Evolutionary conservation across 2,797 vertebrate genomes (phyloP), one percentile per base, ranked within the genome.

Genomic region (Manis pentadactyla): DNA sequence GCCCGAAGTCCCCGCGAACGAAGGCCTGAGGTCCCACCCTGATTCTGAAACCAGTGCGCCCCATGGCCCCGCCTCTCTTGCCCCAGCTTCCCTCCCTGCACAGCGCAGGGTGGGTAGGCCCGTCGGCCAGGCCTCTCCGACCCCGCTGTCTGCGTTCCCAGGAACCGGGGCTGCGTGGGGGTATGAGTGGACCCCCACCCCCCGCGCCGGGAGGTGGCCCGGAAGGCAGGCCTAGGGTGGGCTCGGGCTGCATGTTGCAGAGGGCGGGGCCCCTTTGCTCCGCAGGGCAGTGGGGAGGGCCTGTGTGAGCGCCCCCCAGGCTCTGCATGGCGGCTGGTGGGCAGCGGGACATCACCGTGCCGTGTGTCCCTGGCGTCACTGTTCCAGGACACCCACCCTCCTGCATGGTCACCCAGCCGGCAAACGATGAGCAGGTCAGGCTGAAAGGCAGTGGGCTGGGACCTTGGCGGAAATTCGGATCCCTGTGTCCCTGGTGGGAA

Each of bases 341-440:
- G 92, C 96, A 46, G 99, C 55, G 99, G 98, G 98, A 15, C 97
- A 15, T 19, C n/a, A 18, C 1, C 17, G 63, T 64, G 7, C 42
- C 69, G 42, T 39, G 21, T 42, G n/a, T 66, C n/a, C 18, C 14
- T 42, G 68, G 11, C 39, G 37, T 42, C 68, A 21, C 25, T 73
- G 13, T 98, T 98, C 99, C 99, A 99, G 88, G 98, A 99, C 61
- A 99, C 96, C 4, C 98, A 98, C 0, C 99, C 99, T 25, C 39
- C 0, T 99, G 98, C 98, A 34, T 99, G 99, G 97, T 99, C 99
- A 0, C 99, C 99, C 96, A 99, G 14, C 99, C 99, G 49, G 98
- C 98, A 96, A 99, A 99, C 0, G 99, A 99, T 75, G 98, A 99
- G 93, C 99, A 99, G 0, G 99, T 98, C 94, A 99, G 97, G 97